Percentiles rank a stretch among this genome's conserved stretches.
These are phyloP conservation scores for Lepidurus packardi DNA, from an alignment of 1,140 invertebrate species.

Conservation along the genomic window DNA sequence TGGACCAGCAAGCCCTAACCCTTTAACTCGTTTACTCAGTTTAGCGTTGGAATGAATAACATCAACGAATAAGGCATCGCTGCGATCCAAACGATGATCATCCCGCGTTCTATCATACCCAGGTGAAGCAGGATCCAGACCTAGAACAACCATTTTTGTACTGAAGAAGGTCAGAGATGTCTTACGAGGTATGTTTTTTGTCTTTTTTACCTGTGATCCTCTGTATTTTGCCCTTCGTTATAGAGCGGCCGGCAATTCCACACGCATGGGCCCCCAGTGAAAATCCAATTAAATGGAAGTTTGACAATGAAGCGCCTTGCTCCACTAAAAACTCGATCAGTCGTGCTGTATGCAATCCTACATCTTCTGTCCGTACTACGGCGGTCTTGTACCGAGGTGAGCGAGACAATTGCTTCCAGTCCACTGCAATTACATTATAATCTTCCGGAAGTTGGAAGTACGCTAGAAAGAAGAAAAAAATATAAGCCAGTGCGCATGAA, in stretches of 20 bases:
- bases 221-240: constrained; percentile 29
- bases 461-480: constrained; percentile 26
- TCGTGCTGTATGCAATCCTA: constrained; percentile 30
- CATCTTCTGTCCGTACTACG: constrained; percentile 27
- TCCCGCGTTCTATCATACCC: constrained; percentile 25
- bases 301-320: constrained; percentile 29
- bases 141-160: constrained; percentile 2
- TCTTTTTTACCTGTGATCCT: constrained; percentile 34
- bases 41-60: constrained; percentile 33
- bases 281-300: constrained; percentile 35
- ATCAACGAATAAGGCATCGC: constrained; percentile 32
- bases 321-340: constrained; percentile 35
- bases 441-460: constrained; percentile 31
- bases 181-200: background rate
- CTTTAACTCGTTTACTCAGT: constrained; percentile 22
- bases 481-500: background rate
- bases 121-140: constrained; percentile 35
- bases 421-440: constrained; percentile 36
- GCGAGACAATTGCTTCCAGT: constrained; percentile 34
- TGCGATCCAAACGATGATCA: constrained; percentile 10
- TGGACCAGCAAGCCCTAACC: constrained; percentile 6
- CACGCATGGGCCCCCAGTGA: constrained; percentile 36
- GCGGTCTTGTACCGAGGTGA: constrained; percentile 34
- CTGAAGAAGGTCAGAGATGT: background rate
- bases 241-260: constrained; percentile 27